Base-by-base conservation (phyloP, 1,140 invertebrate genomes). In the Monomorium pharaonis region DNA sequence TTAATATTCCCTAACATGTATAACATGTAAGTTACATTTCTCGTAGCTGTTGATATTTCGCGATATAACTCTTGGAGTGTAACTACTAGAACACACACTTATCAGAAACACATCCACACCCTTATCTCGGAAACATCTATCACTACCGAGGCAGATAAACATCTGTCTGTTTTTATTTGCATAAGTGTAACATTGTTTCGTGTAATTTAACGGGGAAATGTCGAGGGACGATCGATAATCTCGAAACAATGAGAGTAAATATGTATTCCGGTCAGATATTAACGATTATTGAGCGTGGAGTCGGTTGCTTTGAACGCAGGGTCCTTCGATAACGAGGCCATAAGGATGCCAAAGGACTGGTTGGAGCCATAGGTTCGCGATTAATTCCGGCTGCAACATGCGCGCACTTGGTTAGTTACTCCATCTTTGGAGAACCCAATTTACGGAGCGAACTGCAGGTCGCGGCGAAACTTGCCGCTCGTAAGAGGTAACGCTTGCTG, bases 301-400 rank as follows among this genome's bases (percentile, higher is more conserved):
- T 24, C 78, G 62, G 65, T 70, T 37, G 88, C 42, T 44, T 51
- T 72, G 21, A 75, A 51, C 70, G 37, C 65, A 54, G 75, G 44
- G 75, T 75, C 65, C 54, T 75, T 80, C 78, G 88, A 84, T 87
- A 89, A 89, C 80, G 58, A 84, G 72, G 63, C 85, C 75, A 80
- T 80, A 87, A 86, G 74, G 88, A 87, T 89, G 81, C 67, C 60
- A 89, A 89, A 86, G 88, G 85, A 65, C 69, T 81, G 42, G 49
- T 7, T 74, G 56, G 80, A 65, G 62, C 87, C 78, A 89, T 89
- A 86, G 77, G 47, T 81, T 84, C 56, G 54, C 84, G 72, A 72
- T 89, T 89, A 89, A 89, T 89, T 87, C 78, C 42, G 87, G 60
- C 56, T 75, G 60, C 60, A 27, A 30, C 37, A 60, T n/a, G 54